Percentiles rank a stretch among this genome's conserved stretches.
Evolutionary conservation across 2,797 vertebrate genomes (phyloP).

Genomic region (Gouania willdenowi): DNA sequence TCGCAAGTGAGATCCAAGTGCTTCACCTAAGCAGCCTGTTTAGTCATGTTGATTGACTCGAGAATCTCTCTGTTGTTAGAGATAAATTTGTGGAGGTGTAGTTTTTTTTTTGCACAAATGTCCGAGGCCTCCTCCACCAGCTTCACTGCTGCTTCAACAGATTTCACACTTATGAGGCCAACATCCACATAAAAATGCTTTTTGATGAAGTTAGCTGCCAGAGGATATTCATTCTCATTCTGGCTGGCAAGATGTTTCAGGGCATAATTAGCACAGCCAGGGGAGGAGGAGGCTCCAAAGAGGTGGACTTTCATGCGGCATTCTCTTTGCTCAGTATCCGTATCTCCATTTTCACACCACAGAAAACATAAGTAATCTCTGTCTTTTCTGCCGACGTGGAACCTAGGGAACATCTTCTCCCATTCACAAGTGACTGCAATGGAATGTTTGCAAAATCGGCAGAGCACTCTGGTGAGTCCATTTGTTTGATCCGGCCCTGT

Average conservation of each 20-base stretch:
- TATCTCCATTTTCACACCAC: neutral
- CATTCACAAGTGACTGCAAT: too few species aligned
- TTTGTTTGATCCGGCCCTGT: too few species aligned
- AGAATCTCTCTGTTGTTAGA: neutral
- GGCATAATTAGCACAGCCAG: slow-evolving; percentile 1
- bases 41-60: neutral
- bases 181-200: slow-evolving; percentile 13
- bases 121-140: neutral
- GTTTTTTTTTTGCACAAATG: neutral
- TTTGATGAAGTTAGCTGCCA: neutral
- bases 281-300: slow-evolving; percentile 2
- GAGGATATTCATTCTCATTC: neutral
- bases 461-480: too few species aligned
- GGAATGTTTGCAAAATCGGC: too few species aligned
- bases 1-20: neutral
- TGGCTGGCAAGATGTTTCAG: slow-evolving; percentile 6
- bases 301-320: neutral
- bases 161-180: neutral
- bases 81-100: neutral
- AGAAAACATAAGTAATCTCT: neutral
- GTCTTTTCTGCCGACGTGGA: neutral
- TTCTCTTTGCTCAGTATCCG: neutral
- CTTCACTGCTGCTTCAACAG: neutral
- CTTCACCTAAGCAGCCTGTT: neutral
- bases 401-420: too few species aligned